Conservation (phyloP, 2,888 invertebrate genomes). For the Epiblema foenella region DNA sequence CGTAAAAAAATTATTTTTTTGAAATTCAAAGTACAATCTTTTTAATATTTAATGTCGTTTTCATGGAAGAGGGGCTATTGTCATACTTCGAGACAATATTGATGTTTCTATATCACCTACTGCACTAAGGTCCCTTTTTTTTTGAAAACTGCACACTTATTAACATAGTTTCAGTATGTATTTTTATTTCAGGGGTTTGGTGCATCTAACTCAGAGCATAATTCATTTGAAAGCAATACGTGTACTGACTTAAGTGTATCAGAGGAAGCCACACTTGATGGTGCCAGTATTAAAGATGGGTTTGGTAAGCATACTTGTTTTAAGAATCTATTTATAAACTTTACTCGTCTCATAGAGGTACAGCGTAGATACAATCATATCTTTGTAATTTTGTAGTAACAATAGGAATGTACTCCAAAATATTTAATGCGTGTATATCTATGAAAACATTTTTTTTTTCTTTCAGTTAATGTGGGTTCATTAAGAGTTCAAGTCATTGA, state of each 20-base stretch:
- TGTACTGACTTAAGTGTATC: neutral
- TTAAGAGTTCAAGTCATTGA: conserved; percentile 88
- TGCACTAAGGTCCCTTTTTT: neutral
- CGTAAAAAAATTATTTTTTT: too few species aligned
- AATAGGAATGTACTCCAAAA: neutral
- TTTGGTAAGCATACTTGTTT: conserved; percentile 28
- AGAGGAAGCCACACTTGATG: conserved; percentile 35
- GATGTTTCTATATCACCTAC: neutral
- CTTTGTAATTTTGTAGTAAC: neutral
- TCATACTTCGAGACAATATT: neutral
- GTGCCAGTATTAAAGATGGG: conserved; percentile 39
- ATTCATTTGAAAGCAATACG: neutral
- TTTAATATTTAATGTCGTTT: neutral
- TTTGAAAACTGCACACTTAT: neutral
- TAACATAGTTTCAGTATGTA: neutral
- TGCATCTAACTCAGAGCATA: neutral
- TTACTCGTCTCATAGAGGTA: neutral
- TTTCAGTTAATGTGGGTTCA: conserved; percentile 84
- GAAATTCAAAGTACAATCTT: too few species aligned
- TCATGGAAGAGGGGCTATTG: neutral
- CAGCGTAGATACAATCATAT: too few species aligned
- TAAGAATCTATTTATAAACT: neutral
- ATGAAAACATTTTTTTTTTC: conserved; percentile 9
- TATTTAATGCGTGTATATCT: neutral
- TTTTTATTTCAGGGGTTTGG: conserved; percentile 14